Evolutionary conservation across 2,888 invertebrate species (phyloP).

Genomic region (Criorhina ranunculi): DNA sequence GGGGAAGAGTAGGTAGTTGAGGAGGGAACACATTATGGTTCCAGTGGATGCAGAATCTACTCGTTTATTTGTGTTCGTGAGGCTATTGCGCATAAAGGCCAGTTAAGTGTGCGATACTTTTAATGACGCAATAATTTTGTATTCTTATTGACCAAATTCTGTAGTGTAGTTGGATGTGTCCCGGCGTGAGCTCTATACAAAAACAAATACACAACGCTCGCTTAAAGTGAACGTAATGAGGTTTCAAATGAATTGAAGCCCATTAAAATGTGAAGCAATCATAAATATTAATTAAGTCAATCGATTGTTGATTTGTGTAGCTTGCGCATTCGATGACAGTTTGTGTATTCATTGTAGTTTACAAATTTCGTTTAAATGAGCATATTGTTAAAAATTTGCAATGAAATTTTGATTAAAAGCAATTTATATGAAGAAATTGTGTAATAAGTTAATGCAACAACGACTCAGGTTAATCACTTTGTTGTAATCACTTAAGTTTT

Average conservation of each 20-base stretch:
- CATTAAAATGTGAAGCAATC: slow-evolving; percentile 69
- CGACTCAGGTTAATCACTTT: too few species aligned
- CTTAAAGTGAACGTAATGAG: slow-evolving; percentile 73
- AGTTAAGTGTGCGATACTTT: slow-evolving; percentile 40
- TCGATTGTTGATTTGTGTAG: slow-evolving; percentile 60
- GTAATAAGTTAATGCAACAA: too few species aligned
- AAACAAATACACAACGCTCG: slow-evolving; percentile 10
- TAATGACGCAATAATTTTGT: slow-evolving; percentile 68
- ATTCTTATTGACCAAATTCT: slow-evolving; percentile 72
- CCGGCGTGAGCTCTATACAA: slow-evolving; percentile 14
- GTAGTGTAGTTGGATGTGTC: slow-evolving; percentile 23
- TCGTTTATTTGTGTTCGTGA: slow-evolving; percentile 34
- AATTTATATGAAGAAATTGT: too few species aligned
- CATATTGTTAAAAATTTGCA: too few species aligned
- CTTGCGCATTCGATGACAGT: slow-evolving; percentile 40
- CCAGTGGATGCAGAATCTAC: slow-evolving; percentile 4
- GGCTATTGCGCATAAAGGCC: slow-evolving; percentile 59
- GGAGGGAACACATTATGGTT: neutral
- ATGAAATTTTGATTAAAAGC: too few species aligned
- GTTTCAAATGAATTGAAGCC: slow-evolving; percentile 73
- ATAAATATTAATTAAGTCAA: slow-evolving; percentile 76
- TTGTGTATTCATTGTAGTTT: slow-evolving; percentile 4
- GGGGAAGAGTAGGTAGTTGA: slow-evolving; percentile 3
- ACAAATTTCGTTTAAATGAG: neutral
- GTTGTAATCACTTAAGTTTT: too few species aligned